A percentile compares a stretch with the other conserved stretches of the same genome.
Evolutionary conservation across 2,888 invertebrate genomes (phyloP).

Genomic region (Apamea sordens): DNA sequence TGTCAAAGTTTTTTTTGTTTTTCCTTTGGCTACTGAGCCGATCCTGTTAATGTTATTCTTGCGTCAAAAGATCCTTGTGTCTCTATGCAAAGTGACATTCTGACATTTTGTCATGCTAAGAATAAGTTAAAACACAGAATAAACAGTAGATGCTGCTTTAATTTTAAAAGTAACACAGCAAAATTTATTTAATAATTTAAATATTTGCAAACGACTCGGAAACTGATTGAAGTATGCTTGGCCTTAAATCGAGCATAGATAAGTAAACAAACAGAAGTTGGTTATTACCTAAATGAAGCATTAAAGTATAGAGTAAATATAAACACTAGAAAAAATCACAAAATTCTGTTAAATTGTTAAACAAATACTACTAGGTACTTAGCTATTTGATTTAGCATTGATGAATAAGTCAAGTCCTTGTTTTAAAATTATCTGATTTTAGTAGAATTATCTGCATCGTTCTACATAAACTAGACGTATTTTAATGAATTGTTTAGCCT

Average conservation of each 20-base stretch:
- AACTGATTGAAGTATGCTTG: conserved; percentile 43
- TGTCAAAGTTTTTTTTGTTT: too few species aligned
- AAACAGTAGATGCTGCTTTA: too few species aligned
- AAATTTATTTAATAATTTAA: not conserved
- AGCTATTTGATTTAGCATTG: conserved; percentile 31
- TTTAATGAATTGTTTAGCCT: not conserved
- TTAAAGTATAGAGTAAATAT: conserved; percentile 51
- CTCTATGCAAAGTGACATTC: too few species aligned
- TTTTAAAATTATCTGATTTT: not conserved
- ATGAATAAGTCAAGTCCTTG: conserved; percentile 17
- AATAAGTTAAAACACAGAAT: too few species aligned
- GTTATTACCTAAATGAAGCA: conserved; percentile 32
- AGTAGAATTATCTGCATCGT: not conserved
- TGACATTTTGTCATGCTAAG: too few species aligned
- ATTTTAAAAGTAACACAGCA: too few species aligned
- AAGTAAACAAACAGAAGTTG: conserved; percentile 38
- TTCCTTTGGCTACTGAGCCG: too few species aligned
- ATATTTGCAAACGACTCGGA: conserved; percentile 32
- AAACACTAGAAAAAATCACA: conserved; percentile 37
- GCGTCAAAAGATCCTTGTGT: not conserved
- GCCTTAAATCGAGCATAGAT: conserved; percentile 57
- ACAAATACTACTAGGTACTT: conserved; percentile 39
- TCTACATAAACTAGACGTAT: not conserved
- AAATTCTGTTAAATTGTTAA: conserved; percentile 42
- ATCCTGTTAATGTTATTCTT: not conserved